Evolutionary conservation across 2,888 invertebrate species (phyloP).

Genomic region (Camptogramma bilineatum): DNA sequence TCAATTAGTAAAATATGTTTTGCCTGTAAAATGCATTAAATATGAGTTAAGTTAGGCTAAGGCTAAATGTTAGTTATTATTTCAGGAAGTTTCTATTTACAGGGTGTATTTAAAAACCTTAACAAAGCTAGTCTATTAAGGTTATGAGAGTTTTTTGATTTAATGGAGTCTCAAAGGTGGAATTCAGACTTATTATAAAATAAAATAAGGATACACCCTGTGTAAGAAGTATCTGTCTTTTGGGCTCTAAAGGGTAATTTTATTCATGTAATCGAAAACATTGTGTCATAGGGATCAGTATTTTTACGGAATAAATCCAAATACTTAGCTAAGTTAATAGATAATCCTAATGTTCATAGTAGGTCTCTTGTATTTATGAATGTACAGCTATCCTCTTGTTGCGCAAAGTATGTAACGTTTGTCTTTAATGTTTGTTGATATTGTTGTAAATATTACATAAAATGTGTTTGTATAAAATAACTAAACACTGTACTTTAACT

Average conservation of each 20-base stretch:
- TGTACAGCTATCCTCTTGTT: constrained; percentile 65
- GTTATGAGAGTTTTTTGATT: no score
- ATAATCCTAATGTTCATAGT: constrained; percentile 35
- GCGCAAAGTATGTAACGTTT: constrained; percentile 42
- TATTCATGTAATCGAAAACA: constrained; percentile 42
- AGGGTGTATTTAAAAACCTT: constrained; percentile 18
- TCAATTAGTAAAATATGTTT: constrained; percentile 24
- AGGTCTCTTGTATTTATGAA: constrained; percentile 49
- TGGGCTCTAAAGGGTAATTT: constrained; percentile 59
- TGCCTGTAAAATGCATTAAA: constrained; percentile 7
- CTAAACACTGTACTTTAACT: constrained; percentile 28
- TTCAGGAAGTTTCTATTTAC: constrained; percentile 10
- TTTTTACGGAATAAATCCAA: constrained; percentile 38
- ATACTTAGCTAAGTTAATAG: constrained; percentile 6
- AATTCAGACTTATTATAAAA: background rate
- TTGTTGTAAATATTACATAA: constrained; percentile 76
- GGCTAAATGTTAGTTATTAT: constrained; percentile 11
- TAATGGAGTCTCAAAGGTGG: background rate
- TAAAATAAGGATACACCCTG: constrained; percentile 1
- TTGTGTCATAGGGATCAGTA: constrained; percentile 62
- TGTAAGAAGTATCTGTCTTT: constrained; percentile 30
- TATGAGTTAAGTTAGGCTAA: constrained; percentile 6
- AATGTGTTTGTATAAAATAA: constrained; percentile 40
- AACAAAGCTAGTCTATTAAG: no score
- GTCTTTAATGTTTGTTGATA: constrained; percentile 64